These are phyloP conservation scores for Aromia moschata DNA, from an alignment of 2,888 invertebrate species.

Conservation along the genomic window DNA sequence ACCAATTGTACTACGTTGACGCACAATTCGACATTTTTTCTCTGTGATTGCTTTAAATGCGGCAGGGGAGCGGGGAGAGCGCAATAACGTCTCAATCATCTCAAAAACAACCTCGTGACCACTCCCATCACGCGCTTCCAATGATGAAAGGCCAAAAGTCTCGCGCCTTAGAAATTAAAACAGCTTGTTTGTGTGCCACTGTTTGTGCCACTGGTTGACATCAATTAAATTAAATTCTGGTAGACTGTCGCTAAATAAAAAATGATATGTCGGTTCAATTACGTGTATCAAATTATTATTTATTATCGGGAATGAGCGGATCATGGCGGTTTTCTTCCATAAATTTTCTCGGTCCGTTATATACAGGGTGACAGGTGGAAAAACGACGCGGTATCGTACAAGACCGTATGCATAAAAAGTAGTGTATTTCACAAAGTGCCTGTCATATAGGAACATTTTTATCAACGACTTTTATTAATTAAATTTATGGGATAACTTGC, in stretches of 20 bases:
- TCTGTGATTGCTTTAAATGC: background rate
- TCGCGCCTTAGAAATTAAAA: constrained; percentile 32
- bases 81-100: background rate
- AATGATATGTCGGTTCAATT: constrained; percentile 28
- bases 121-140: constrained; percentile 27
- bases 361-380: too few species aligned
- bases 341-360: too few species aligned
- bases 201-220: constrained; percentile 40
- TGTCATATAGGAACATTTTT: too few species aligned
- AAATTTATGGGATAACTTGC: too few species aligned
- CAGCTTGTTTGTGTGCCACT: constrained; percentile 39
- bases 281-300: constrained; percentile 12
- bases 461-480: too few species aligned
- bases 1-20: too few species aligned
- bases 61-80: background rate
- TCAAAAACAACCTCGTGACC: constrained; percentile 31
- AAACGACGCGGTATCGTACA: too few species aligned
- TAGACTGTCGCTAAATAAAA: constrained; percentile 29
- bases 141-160: constrained; percentile 32
- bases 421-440: too few species aligned
- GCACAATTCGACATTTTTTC: too few species aligned
- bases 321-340: background rate
- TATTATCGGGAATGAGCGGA: background rate
- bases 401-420: too few species aligned
- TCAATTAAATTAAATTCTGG: constrained; percentile 37